Evolutionary conservation across 2,113 vertebrate species (phyloP), one percentile per base, ranked within the genome.

Genomic region (Loxodonta africana): DNA sequence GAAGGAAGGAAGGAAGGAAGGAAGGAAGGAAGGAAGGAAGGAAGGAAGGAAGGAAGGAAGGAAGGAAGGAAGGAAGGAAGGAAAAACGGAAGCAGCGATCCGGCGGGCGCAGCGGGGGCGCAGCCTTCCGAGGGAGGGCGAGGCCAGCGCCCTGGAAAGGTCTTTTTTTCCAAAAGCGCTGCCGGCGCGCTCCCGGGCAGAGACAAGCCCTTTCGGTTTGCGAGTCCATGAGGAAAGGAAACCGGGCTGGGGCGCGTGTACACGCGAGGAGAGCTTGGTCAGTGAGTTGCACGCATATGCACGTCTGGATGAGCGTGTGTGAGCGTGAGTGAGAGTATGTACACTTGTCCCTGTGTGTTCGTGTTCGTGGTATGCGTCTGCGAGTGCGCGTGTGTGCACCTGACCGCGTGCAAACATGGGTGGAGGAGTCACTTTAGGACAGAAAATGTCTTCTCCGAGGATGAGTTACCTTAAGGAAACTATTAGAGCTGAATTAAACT

Each of bases 371-470:
- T 21, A 41, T 23, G 73, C 8, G 73, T 74, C 20, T 74, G 20
- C n/a, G 20, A 74, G 14, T 25, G 71, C 10, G 8, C 28, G 21
- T 10, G 0, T 21, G 67, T 85, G 83, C 96, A 95, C 96, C 93
- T 90, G 93, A 30, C 3, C 14, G 6, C 5, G 1, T 65, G 92
- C 51, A 33, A 65, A 77, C 17, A 0, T 26, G 23, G 46, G 57
- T 28, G 53, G 17, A 30, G 2, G 21, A 25, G 1, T 51, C 71
- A 74, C 33, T 94, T 76, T 2, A 8, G 23, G 48, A 73, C 26
- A 81, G n/a, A 95, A 94, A 95, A 86, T 33, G 15, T 82, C n/a
- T 65, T 80, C 93, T 78, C 37, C 30, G 37, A 33, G 23, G 71
- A 37, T 63, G 44, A 95, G 11, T 33, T 80, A 44, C 3, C 2